These are phyloP conservation scores for Aptenodytes patagonicus DNA, from an alignment of 2,113 vertebrate genomes.

Conservation along the genomic window DNA sequence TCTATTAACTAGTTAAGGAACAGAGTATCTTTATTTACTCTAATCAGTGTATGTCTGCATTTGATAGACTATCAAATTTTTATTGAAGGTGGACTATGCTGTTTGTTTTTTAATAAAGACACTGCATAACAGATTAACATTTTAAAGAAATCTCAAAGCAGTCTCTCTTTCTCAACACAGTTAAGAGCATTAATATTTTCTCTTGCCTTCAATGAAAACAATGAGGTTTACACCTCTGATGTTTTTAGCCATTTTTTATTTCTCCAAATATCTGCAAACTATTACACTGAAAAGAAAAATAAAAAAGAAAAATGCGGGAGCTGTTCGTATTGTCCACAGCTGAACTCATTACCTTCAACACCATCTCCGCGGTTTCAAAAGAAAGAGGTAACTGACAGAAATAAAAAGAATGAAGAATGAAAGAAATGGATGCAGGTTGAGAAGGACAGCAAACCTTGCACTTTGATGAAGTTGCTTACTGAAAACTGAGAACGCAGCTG, in stretches of 20 bases:
- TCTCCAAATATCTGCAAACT: not conserved
- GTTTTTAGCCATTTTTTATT: not conserved
- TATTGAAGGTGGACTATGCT: not conserved
- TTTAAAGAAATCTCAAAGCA: not conserved
- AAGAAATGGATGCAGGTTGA: not conserved
- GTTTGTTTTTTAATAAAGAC: not conserved
- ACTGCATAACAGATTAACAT: not conserved
- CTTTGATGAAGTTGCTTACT: not conserved
- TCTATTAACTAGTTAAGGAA: not conserved
- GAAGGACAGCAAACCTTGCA: not conserved
- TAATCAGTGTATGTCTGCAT: not conserved
- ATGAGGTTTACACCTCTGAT: not conserved
- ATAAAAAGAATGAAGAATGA: not conserved
- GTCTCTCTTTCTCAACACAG: not conserved
- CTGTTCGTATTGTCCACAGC: not conserved
- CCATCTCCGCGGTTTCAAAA: not conserved
- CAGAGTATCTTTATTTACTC: not conserved
- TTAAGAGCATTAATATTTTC: not conserved
- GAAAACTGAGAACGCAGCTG: not conserved
- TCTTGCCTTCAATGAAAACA: not conserved
- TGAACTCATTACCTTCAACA: not conserved
- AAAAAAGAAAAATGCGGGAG: not conserved
- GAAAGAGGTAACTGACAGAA: not conserved
- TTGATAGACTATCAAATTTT: not conserved
- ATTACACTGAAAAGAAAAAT: not conserved